phyloP scores from a whole-genome alignment of 2,888 invertebrate species.

The Matsumyia berberina region DNA sequence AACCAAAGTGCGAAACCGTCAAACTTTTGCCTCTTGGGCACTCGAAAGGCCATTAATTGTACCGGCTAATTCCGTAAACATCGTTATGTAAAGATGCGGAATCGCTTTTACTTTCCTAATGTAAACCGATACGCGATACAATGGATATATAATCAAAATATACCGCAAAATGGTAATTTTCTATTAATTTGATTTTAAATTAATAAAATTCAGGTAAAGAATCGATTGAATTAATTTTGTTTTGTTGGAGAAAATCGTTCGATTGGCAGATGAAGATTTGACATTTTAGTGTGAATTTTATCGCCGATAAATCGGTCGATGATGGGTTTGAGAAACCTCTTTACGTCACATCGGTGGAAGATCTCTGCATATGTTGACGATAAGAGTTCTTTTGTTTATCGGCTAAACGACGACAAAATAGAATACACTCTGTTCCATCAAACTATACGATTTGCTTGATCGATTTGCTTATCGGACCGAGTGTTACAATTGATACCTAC shows the following conservation, averaged over 20 bases:
- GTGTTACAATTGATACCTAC: too few species aligned
- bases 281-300: not conserved
- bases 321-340: not conserved
- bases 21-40: slow-evolving; percentile 29
- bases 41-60: slow-evolving; percentile 10
- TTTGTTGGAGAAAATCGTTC: slow-evolving; percentile 7
- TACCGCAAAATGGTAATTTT: slow-evolving; percentile 25
- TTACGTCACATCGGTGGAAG: too few species aligned
- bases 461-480: too few species aligned
- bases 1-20: slow-evolving; percentile 9
- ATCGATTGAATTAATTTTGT: not conserved
- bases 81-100: not conserved
- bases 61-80: slow-evolving; percentile 4
- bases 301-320: not conserved
- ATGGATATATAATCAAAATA: not conserved
- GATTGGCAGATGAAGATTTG: not conserved
- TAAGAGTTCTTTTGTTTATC: too few species aligned
- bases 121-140: not conserved
- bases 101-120: slow-evolving; percentile 10
- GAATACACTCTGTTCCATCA: too few species aligned
- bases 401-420: too few species aligned
- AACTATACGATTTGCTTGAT: too few species aligned
- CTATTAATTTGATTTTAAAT: not conserved
- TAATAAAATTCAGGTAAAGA: not conserved
- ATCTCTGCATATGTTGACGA: too few species aligned